phyloP scores from a whole-genome alignment of 2,113 vertebrate genomes.

The Poeciliopsis occidentalis region DNA sequence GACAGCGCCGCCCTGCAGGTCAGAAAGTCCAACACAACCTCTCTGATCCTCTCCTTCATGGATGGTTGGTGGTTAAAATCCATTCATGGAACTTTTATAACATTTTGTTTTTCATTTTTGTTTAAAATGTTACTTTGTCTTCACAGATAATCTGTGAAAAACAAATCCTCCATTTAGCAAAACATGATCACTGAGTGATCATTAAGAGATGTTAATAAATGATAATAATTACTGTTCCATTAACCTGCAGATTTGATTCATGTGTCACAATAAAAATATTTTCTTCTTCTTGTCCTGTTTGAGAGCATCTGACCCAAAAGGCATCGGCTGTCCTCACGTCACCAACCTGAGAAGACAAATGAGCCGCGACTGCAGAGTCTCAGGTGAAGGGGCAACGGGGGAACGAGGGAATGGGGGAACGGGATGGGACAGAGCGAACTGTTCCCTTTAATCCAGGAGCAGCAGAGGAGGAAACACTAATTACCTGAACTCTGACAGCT shows the following conservation, averaged over 20 bases:
- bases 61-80: no score
- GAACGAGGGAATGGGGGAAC: no score
- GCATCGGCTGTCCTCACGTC: constrained; percentile 4
- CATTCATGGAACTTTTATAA: no score
- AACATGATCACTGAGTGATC: no score
- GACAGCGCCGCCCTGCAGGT: no score
- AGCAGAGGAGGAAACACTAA: constrained; percentile 36
- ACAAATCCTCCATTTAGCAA: no score
- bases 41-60: no score
- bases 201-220: not conserved
- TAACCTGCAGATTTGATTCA: not conserved
- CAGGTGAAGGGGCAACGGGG: constrained; percentile 15
- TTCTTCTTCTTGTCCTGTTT: not conserved
- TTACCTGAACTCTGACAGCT: constrained; percentile 34
- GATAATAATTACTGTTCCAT: not conserved
- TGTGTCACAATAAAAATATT: not conserved
- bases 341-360: constrained; percentile 18
- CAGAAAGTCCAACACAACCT: no score
- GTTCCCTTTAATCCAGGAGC: constrained; percentile 46
- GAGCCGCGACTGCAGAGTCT: constrained; percentile 8
- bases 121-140: no score
- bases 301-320: not conserved
- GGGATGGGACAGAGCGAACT: constrained; percentile 8
- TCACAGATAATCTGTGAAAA: no score
- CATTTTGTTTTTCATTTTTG: no score